A percentile compares a stretch with the other conserved stretches of the same genome.
Evolutionary conservation across 2,888 invertebrate species (phyloP).

Genomic region (Hemistola chrysoprasaria): DNA sequence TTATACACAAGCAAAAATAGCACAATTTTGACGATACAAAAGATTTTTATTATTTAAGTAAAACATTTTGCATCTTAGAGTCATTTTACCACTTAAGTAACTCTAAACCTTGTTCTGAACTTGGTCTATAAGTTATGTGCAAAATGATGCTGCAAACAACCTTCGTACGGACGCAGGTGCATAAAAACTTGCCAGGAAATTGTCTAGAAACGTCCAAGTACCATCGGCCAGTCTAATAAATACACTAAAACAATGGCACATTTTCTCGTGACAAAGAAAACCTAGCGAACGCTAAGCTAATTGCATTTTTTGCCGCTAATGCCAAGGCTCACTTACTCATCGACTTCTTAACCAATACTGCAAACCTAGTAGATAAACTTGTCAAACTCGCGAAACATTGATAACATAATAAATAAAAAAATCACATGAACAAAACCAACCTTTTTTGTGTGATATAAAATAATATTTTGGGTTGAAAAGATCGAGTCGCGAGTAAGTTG

Average conservation of each 20-base stretch:
- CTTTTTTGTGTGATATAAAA: conserved; percentile 37
- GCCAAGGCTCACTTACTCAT: conserved; percentile 78
- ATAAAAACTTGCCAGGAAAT: conserved; percentile 42
- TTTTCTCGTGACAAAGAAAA: conserved; percentile 72
- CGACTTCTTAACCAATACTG: conserved; percentile 74
- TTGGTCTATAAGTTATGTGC: conserved; percentile 7
- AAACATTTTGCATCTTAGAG: too few species aligned
- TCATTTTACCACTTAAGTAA: too few species aligned
- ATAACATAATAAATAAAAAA: background rate
- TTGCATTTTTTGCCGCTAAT: conserved; percentile 77
- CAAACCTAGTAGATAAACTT: conserved; percentile 67
- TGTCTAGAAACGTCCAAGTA: conserved; percentile 42
- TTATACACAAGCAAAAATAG: too few species aligned
- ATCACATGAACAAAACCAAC: conserved; percentile 50
- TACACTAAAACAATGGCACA: conserved; percentile 73
- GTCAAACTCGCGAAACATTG: conserved; percentile 45
- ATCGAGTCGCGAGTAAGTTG: conserved; percentile 72
- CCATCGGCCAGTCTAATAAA: conserved; percentile 59
- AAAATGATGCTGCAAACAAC: conserved; percentile 10
- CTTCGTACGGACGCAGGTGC: conserved; percentile 15
- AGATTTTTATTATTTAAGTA: too few species aligned
- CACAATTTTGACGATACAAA: too few species aligned
- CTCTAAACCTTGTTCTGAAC: background rate
- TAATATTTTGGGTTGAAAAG: conserved; percentile 45
- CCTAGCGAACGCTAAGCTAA: conserved; percentile 69